Evolutionary conservation across 2,888 invertebrate genomes (phyloP).

Genomic region (Anticlea derivata): DNA sequence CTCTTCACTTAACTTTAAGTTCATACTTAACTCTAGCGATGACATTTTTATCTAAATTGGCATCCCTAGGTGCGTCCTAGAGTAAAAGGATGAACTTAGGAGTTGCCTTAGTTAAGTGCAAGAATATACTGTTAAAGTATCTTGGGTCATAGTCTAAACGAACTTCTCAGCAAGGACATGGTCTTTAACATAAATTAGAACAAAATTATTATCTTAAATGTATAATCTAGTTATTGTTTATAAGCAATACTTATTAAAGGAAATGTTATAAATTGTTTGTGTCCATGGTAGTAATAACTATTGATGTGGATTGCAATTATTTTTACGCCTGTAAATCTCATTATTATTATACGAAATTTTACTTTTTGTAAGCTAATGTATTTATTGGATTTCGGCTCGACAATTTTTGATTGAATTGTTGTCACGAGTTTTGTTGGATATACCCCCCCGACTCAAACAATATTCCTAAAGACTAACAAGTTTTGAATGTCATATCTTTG

Average conservation of each 20-base stretch:
- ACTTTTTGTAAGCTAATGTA: slow-evolving; percentile 30
- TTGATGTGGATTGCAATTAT: slow-evolving; percentile 35
- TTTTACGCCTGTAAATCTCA: slow-evolving; percentile 40
- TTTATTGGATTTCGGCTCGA: slow-evolving; percentile 35
- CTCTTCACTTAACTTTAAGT: no score
- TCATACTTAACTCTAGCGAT: no score
- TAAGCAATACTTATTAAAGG: slow-evolving; percentile 38
- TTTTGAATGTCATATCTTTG: not conserved
- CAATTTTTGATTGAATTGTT: slow-evolving; percentile 15
- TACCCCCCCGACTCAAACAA: slow-evolving; percentile 9
- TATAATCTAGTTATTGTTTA: slow-evolving; percentile 34
- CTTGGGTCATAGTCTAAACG: slow-evolving; percentile 14
- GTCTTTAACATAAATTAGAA: slow-evolving; percentile 37
- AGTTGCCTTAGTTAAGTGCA: no score
- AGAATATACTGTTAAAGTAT: not conserved
- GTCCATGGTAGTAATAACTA: slow-evolving; percentile 23
- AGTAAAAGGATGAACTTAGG: no score
- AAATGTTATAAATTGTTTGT: slow-evolving; percentile 34
- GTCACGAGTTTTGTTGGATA: slow-evolving; percentile 9
- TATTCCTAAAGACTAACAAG: not conserved
- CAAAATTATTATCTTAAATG: slow-evolving; percentile 38
- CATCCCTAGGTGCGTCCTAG: no score
- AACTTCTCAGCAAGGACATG: slow-evolving; percentile 25
- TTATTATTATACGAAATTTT: slow-evolving; percentile 27
- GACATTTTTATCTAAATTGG: no score